A percentile compares a stretch with the other conserved stretches of the same genome.
These are phyloP conservation scores for Dreissena polymorpha DNA, from an alignment of 1,140 invertebrate species.

Conservation along the genomic window DNA sequence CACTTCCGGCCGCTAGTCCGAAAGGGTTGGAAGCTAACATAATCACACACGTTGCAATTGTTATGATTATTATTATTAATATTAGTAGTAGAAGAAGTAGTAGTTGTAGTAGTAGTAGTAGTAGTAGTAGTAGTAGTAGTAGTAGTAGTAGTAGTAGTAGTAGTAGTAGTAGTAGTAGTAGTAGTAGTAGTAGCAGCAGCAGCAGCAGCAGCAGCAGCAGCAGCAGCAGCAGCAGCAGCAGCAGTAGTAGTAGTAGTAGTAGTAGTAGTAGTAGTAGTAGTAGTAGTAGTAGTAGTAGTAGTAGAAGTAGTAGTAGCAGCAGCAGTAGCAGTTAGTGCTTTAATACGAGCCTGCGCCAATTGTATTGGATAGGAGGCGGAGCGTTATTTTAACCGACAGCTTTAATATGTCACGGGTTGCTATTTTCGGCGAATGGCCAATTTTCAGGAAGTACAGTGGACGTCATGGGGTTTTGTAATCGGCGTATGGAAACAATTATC, in stretches of 20 bases:
- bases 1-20: no score
- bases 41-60: no score
- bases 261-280: conserved; percentile 51
- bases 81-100: neutral
- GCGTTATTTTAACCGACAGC: no score
- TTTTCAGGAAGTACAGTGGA: no score
- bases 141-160: conserved; percentile 14
- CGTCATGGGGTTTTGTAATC: no score
- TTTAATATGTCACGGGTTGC: no score
- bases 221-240: conserved; percentile 45
- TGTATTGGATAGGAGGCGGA: no score
- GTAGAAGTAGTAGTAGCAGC: conserved; percentile 27
- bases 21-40: no score
- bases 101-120: conserved; percentile 35
- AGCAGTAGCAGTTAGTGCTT: conserved; percentile 5
- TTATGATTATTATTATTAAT: no score
- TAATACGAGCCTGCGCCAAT: no score
- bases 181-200: conserved; percentile 44
- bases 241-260: conserved; percentile 52
- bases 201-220: conserved; percentile 47
- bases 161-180: conserved; percentile 8
- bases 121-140: conserved; percentile 28
- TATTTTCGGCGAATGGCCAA: no score
- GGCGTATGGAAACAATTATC: no score
- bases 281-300: conserved; percentile 51